Conservation (phyloP, 1,140 invertebrate genomes). For the Homalodisca vitripennis region DNA sequence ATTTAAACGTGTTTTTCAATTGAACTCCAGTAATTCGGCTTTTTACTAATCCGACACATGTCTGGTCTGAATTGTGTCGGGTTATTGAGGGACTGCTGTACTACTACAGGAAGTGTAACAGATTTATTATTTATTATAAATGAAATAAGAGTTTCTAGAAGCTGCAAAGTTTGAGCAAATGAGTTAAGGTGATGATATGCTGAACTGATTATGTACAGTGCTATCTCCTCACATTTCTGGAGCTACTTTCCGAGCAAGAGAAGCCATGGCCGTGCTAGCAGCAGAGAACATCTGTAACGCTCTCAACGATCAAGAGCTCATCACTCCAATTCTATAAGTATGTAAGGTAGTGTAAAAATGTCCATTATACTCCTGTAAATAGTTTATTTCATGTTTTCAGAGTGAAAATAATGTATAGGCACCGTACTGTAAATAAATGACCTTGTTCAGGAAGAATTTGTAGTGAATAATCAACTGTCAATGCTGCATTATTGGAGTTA, state of each 20-base stretch:
- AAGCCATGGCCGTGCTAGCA: slow-evolving; percentile 73
- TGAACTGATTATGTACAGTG: slow-evolving; percentile 34
- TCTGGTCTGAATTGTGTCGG: neutral
- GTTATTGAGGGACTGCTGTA: neutral
- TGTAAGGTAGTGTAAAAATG: too few relatives aligned
- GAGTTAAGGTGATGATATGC: neutral
- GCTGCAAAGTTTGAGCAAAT: neutral
- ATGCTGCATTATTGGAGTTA: too few relatives aligned
- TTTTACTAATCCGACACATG: neutral
- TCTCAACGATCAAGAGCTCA: slow-evolving; percentile 65
- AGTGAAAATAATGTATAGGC: too few relatives aligned
- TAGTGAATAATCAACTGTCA: too few relatives aligned
- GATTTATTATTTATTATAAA: neutral
- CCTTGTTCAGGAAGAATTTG: too few relatives aligned
- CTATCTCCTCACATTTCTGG: slow-evolving; percentile 79
- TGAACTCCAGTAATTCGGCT: too few relatives aligned
- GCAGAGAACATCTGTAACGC: slow-evolving; percentile 79
- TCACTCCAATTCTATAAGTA: slow-evolving; percentile 44
- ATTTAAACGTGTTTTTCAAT: too few relatives aligned
- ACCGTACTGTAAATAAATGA: too few relatives aligned
- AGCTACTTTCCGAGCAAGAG: slow-evolving; percentile 73
- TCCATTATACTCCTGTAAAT: too few relatives aligned
- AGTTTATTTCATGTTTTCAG: too few relatives aligned
- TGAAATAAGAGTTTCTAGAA: neutral
- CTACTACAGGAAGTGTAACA: neutral